Percentiles rank a stretch among this genome's conserved stretches.
Conservation (phyloP, 2,888 invertebrate species). For the Volucella bombylans region DNA sequence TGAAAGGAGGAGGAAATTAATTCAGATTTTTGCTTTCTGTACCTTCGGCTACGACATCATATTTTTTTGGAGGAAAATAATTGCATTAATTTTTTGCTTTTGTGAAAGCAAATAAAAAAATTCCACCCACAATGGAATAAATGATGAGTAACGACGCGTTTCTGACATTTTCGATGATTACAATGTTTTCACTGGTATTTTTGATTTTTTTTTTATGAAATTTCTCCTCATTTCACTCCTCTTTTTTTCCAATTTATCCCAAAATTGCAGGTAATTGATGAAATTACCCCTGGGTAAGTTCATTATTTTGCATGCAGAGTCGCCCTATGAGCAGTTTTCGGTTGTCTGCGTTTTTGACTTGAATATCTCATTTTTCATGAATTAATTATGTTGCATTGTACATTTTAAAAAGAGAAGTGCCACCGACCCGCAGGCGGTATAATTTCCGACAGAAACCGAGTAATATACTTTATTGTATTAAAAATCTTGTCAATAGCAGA, state of each 20-base stretch:
- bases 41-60: slow-evolving; percentile 49
- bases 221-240: slow-evolving; percentile 7
- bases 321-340: slow-evolving; percentile 36
- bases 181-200: slow-evolving; percentile 61
- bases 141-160: slow-evolving; percentile 72
- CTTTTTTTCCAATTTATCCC: slow-evolving; percentile 40
- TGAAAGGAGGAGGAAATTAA: slow-evolving; percentile 42
- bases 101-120: slow-evolving; percentile 50
- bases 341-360: slow-evolving; percentile 61
- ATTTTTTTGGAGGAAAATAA: slow-evolving; percentile 42
- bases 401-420: slow-evolving; percentile 2
- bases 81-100: slow-evolving; percentile 70
- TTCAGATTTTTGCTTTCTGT: slow-evolving; percentile 59
- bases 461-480: slow-evolving; percentile 35
- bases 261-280: slow-evolving; percentile 70
- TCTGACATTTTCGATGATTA: slow-evolving; percentile 73
- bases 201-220: slow-evolving; percentile 11
- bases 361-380: slow-evolving; percentile 27
- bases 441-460: slow-evolving; percentile 31
- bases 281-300: slow-evolving; percentile 64
- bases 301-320: slow-evolving; percentile 58
- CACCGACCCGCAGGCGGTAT: not conserved
- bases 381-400: slow-evolving; percentile 29
- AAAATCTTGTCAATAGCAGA: not conserved
- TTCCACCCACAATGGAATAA: slow-evolving; percentile 69